These are phyloP conservation scores for Haemorhous mexicanus DNA, from an alignment of 2,113 vertebrate species.

Conservation along the genomic window DNA sequence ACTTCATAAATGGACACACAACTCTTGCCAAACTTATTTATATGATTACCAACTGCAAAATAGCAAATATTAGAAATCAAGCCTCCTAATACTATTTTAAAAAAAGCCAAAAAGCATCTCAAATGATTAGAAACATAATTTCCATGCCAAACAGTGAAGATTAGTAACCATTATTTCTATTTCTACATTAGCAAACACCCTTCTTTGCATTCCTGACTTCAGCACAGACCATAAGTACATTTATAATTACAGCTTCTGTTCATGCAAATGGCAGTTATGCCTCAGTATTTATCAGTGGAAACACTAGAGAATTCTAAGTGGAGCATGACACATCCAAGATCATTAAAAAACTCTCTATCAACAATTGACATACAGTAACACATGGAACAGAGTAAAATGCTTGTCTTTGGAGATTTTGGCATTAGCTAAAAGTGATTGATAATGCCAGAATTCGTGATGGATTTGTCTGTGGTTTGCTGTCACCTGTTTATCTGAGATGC, in stretches of 20 bases:
- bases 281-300: constrained; percentile 43
- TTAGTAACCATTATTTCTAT: neutral
- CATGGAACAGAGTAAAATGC: neutral
- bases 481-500: neutral
- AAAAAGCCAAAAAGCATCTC: neutral
- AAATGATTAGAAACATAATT: neutral
- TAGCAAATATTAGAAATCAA: neutral
- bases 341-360: constrained; percentile 26
- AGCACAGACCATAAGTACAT: neutral
- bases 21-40: neutral
- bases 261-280: constrained; percentile 35
- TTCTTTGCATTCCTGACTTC: constrained; percentile 6
- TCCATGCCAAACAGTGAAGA: neutral
- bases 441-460: neutral
- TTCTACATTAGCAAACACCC: neutral
- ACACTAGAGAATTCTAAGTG: neutral
- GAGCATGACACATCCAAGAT: constrained; percentile 24
- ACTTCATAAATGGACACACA: neutral
- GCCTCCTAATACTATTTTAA: neutral
- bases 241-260: constrained; percentile 51
- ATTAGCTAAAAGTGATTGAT: constrained; percentile 11
- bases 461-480: neutral
- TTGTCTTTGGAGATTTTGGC: neutral
- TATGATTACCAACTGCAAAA: neutral
- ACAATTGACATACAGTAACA: neutral